Percentiles rank a stretch among this genome's conserved stretches.
Evolutionary conservation across 2,888 invertebrate species (phyloP).

Genomic region (Tribolium freemani): DNA sequence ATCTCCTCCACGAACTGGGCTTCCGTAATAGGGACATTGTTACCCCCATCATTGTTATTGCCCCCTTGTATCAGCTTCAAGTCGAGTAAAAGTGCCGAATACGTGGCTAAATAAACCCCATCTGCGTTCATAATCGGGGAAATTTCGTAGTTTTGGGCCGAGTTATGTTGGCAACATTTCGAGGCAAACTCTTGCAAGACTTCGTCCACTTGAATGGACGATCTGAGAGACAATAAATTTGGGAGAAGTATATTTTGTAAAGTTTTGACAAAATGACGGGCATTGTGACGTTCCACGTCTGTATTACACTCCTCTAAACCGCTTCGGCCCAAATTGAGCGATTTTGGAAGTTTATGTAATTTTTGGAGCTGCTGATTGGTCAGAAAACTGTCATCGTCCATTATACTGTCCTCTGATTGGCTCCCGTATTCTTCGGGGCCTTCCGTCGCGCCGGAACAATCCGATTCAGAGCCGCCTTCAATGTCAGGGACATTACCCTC

Average conservation of each 20-base stretch:
- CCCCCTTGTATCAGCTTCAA: slow-evolving; percentile 83
- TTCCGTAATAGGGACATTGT: slow-evolving; percentile 77
- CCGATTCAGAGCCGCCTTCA: slow-evolving; percentile 66
- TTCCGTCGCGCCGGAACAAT: slow-evolving; percentile 75
- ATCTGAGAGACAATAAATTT: slow-evolving; percentile 80
- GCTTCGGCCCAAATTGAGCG: slow-evolving; percentile 69
- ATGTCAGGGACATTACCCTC: slow-evolving; percentile 66
- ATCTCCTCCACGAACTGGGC: slow-evolving; percentile 94
- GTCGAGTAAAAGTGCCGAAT: slow-evolving; percentile 86
- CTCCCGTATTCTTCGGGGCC: slow-evolving; percentile 79
- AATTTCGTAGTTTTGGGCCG: slow-evolving; percentile 75
- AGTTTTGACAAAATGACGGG: slow-evolving; percentile 85
- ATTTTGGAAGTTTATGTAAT: slow-evolving; percentile 73
- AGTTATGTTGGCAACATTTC: slow-evolving; percentile 88
- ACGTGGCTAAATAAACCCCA: slow-evolving; percentile 93
- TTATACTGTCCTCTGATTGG: slow-evolving; percentile 77
- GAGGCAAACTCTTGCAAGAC: slow-evolving; percentile 93
- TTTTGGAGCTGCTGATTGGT: slow-evolving; percentile 68
- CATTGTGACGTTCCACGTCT: slow-evolving; percentile 89
- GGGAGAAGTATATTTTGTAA: slow-evolving; percentile 82
- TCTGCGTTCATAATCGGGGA: slow-evolving; percentile 93
- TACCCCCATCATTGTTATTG: slow-evolving; percentile 77
- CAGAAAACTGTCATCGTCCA: slow-evolving; percentile 82
- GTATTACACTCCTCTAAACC: slow-evolving; percentile 78
- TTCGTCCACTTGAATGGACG: slow-evolving; percentile 91